phyloP scores from a whole-genome alignment of 2,888 invertebrate genomes.

The Unio delphinus region DNA sequence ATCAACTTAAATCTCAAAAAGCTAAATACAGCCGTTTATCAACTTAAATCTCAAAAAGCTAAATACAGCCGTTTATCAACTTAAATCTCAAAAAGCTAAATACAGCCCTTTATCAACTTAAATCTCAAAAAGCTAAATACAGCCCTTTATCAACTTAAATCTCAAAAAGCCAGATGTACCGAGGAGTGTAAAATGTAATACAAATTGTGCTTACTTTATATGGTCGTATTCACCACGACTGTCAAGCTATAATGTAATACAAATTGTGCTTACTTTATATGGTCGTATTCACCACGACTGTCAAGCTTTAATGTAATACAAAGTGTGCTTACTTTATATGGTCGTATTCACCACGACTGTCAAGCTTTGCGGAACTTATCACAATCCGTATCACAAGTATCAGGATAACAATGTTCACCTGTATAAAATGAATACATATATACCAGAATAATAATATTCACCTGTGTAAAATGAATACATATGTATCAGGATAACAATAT shows the following conservation, averaged over 20 bases:
- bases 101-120: too few relatives aligned
- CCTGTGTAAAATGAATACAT: conserved; percentile 24
- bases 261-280: conserved; percentile 45
- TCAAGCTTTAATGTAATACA: conserved; percentile 20
- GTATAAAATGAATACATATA: conserved; percentile 2
- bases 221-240: too few relatives aligned
- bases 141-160: too few relatives aligned
- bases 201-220: too few relatives aligned
- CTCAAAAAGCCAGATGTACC: too few relatives aligned
- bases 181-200: neutral
- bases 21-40: too few relatives aligned
- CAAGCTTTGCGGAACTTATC: conserved; percentile 40
- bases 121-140: too few relatives aligned
- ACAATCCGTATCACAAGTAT: conserved; percentile 49
- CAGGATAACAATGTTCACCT: conserved; percentile 54
- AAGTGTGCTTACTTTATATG: conserved; percentile 37
- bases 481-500: conserved; percentile 44
- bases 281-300: conserved; percentile 30
- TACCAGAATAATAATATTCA: conserved; percentile 46
- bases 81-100: too few relatives aligned
- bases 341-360: conserved; percentile 28
- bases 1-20: too few relatives aligned
- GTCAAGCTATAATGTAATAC: too few relatives aligned
- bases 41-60: too few relatives aligned
- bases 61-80: too few relatives aligned